Evolutionary conservation across 2,113 vertebrate species (phyloP), one percentile per base, ranked within the genome.

Genomic region (Heterochromis multidens): DNA sequence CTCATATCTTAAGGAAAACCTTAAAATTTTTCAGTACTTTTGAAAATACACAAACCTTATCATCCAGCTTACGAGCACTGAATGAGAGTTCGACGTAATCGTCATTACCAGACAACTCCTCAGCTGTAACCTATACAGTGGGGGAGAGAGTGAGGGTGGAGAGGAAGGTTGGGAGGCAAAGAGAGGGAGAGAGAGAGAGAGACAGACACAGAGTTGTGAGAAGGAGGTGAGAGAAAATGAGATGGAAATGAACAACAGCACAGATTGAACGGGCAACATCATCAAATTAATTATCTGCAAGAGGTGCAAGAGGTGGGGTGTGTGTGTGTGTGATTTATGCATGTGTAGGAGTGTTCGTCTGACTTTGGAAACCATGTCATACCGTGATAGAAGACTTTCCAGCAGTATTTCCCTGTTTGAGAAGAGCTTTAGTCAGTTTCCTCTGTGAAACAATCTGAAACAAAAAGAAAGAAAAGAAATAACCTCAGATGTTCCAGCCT

Each of bases 61-160:
- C 98, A 93, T 99, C 99, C 80, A 99, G 95, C 94, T 99, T 99
- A 79, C 97, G 96, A 65, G 99, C 99, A 3, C 97, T 99, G 95
- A 99, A 99, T n/a, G 97, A 97, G 86, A 99, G 97, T 89, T 99
- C 98, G 72, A 99, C 97, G 1, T 99, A 99, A 95, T 99, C 98
- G 0, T 99, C 97, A 4, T 99, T 99, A 82, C 98, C 98, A 82
- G 98, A 99, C 88, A 99, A 88, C 88, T 99, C 99, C 93, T 99
- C 99, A 11, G 99, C 98, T 80, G 98, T 99, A 93, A 99, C 98
- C 99, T 99, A 79, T 81, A 72, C 29, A 19, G 62, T 43, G 1
- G 21, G 40, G 52, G 11, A 23, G 40, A 29, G n/a, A 46, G 16
- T n/a, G 21, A 54, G 12, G 52, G 52, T 23, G 31, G 43, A 40